Evolutionary conservation across 2,888 invertebrate genomes (phyloP).

Genomic region (Petrolisthes manimaculis): DNA sequence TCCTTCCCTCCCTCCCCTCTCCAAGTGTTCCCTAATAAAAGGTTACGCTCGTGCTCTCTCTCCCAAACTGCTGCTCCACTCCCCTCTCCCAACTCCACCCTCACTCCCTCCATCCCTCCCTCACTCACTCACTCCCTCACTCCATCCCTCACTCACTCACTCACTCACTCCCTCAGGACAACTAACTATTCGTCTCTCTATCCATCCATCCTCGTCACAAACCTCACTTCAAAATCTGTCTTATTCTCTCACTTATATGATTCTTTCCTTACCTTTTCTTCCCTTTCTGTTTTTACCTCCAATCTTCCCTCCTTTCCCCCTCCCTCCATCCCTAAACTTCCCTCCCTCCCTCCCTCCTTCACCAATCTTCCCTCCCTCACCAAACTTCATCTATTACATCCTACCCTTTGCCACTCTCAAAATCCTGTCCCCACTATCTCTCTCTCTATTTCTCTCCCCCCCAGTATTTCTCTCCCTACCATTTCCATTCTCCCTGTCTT

Average conservation of each 20-base stretch:
- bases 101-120: background rate
- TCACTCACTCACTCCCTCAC: background rate
- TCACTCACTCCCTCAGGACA: background rate
- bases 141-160: background rate
- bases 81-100: background rate
- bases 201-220: background rate
- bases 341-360: background rate
- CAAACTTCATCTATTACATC: no score
- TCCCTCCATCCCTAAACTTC: background rate
- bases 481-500: no score
- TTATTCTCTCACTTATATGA: background rate
- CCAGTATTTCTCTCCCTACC: no score
- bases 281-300: background rate
- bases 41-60: background rate
- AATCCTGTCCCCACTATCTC: background rate
- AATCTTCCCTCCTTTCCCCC: background rate
- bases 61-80: background rate
- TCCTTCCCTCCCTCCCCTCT: background rate
- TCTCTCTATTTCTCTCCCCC: background rate
- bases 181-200: background rate
- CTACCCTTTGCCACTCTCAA: background rate
- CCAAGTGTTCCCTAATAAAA: background rate
- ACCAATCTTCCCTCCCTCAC: background rate
- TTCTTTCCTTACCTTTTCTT: slow-evolving; percentile 8
- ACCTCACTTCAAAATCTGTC: no score